Evolutionary conservation across 2,888 invertebrate species (phyloP).

Genomic region (Sturmia bella): DNA sequence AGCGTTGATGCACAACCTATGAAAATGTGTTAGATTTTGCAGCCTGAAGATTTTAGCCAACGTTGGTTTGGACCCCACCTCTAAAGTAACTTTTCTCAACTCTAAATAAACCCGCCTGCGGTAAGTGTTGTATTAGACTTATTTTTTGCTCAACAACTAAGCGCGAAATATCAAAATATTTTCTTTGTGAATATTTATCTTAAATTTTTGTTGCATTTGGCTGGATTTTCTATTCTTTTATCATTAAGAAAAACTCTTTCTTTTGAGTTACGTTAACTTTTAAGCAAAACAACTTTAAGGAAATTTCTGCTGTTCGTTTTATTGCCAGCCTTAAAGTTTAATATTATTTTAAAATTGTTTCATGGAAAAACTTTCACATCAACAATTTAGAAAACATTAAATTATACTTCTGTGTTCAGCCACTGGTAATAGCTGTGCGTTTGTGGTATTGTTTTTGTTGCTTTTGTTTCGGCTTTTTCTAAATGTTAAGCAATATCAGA

Average conservation of each 20-base stretch:
- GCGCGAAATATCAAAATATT: no score
- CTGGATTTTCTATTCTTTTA: no score
- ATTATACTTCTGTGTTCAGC: slow-evolving; percentile 65
- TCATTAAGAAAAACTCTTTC: neutral
- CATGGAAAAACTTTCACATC: slow-evolving; percentile 65
- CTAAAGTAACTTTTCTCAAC: no score
- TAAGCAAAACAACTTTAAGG: slow-evolving; percentile 32
- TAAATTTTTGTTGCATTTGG: no score
- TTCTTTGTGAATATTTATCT: no score
- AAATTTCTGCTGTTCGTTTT: neutral
- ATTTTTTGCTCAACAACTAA: no score
- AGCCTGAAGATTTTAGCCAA: no score
- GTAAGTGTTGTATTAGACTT: no score
- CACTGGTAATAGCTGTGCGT: slow-evolving; percentile 10
- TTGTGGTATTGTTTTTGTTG: slow-evolving; percentile 43
- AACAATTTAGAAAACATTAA: slow-evolving; percentile 67
- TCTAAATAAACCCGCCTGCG: no score
- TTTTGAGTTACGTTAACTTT: slow-evolving; percentile 22
- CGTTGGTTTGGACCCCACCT: no score
- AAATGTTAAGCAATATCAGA: neutral
- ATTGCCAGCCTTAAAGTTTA: neutral
- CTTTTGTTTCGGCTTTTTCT: slow-evolving; percentile 16
- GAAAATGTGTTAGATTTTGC: no score
- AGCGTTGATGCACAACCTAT: no score
- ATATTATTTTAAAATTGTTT: slow-evolving; percentile 21